phyloP scores from a whole-genome alignment of 2,888 invertebrate species.

The Electrophaes corylata region DNA sequence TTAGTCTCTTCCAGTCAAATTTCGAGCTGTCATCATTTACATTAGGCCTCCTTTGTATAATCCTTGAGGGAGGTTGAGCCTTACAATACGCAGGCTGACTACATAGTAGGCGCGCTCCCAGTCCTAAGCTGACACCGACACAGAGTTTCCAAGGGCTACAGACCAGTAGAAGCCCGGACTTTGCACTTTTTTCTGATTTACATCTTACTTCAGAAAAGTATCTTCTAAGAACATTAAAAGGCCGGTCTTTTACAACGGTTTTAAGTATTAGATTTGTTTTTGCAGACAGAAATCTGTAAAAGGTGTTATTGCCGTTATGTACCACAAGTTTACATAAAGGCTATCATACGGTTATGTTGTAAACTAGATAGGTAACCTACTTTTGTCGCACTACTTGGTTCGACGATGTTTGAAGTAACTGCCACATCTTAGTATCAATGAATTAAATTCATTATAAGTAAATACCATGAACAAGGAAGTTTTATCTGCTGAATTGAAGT shows the following conservation, averaged over 20 bases:
- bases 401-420: slow-evolving; percentile 66
- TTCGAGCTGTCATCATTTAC: slow-evolving; percentile 79
- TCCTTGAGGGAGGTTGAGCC: slow-evolving; percentile 76
- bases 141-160: slow-evolving; percentile 77
- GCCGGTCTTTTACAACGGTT: slow-evolving; percentile 65
- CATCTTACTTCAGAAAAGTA: slow-evolving; percentile 61
- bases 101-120: slow-evolving; percentile 62
- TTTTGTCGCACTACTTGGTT: slow-evolving; percentile 65
- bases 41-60: slow-evolving; percentile 83
- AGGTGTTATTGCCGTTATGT: slow-evolving; percentile 2
- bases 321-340: background rate
- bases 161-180: slow-evolving; percentile 55
- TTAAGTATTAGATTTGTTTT: slow-evolving; percentile 59
- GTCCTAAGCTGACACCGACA: slow-evolving; percentile 73
- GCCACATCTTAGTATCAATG: slow-evolving; percentile 62
- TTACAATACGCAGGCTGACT: slow-evolving; percentile 88
- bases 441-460: background rate
- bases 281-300: slow-evolving; percentile 65
- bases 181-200: slow-evolving; percentile 56
- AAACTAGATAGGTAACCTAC: no score
- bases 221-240: slow-evolving; percentile 58
- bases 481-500: no score
- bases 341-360: background rate
- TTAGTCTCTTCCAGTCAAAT: slow-evolving; percentile 92
- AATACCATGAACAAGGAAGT: no score